These are phyloP conservation scores for Nemapogon koenigi DNA, from an alignment of 2,888 invertebrate genomes.

Conservation along the genomic window DNA sequence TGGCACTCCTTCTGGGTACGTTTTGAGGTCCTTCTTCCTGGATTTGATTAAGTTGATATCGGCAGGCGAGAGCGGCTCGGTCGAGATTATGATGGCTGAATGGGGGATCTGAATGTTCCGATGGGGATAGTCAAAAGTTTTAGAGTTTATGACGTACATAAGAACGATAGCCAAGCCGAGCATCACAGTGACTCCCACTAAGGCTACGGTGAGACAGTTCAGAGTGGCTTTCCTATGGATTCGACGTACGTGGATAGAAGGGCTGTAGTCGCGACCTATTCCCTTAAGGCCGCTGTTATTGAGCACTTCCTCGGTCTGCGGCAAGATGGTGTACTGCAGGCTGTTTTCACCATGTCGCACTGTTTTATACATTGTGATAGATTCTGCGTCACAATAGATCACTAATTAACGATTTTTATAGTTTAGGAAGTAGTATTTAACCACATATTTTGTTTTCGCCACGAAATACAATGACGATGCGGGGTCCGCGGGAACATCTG, in stretches of 20 bases:
- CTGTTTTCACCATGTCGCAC: constrained; percentile 77
- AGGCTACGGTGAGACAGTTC: constrained; percentile 41
- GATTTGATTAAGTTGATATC: constrained; percentile 38
- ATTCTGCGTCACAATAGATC: too few species aligned
- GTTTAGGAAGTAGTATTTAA: constrained; percentile 27
- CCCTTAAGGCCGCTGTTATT: constrained; percentile 65
- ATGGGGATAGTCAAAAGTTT: too few species aligned
- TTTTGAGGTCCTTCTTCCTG: constrained; percentile 46
- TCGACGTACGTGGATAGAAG: constrained; percentile 48
- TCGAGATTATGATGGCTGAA: too few species aligned
- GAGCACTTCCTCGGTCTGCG: constrained; percentile 72
- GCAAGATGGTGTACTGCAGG: constrained; percentile 76
- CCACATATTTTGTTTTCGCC: constrained; percentile 35
- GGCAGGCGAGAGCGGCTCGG: constrained; percentile 31
- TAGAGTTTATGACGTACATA: too few species aligned
- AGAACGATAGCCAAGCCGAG: constrained; percentile 39
- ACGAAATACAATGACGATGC: constrained; percentile 22
- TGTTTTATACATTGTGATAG: constrained; percentile 75
- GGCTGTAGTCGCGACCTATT: constrained; percentile 57
- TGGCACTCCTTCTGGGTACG: constrained; percentile 27
- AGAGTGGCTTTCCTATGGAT: constrained; percentile 35
- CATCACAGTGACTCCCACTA: constrained; percentile 38
- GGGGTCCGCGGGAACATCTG: constrained; percentile 37
- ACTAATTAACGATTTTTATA: too few species aligned
- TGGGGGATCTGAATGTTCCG: too few species aligned